These are phyloP conservation scores for Lamellibrachia columna DNA, from an alignment of 2,888 invertebrate genomes.

Conservation along the genomic window DNA sequence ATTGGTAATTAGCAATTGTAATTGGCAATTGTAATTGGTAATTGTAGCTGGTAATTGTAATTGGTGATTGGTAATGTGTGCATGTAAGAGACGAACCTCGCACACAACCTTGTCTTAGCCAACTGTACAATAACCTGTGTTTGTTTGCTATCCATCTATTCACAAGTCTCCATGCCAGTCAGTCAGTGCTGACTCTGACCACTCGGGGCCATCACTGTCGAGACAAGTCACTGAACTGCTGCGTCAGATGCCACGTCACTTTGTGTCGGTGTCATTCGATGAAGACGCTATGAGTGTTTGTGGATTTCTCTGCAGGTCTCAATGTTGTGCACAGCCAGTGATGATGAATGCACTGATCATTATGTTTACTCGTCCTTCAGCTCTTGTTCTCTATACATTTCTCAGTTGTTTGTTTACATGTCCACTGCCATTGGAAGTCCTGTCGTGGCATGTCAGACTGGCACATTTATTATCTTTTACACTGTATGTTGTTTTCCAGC, in stretches of 20 bases:
- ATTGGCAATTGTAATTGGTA: too few species aligned
- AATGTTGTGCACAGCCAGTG: neutral
- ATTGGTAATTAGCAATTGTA: too few species aligned
- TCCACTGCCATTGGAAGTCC: neutral
- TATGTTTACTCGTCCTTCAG: neutral
- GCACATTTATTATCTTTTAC: too few species aligned
- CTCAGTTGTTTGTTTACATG: neutral
- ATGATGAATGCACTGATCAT: neutral
- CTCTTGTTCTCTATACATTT: neutral
- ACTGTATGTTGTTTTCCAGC: too few species aligned
- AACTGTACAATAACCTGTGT: neutral
- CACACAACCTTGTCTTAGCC: neutral
- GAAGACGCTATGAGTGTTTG: constrained; percentile 3
- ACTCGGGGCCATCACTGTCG: neutral
- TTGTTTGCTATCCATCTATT: neutral
- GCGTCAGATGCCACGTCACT: neutral
- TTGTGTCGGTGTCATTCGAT: neutral
- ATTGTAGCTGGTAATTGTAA: too few species aligned
- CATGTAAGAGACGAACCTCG: too few species aligned
- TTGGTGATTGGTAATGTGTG: too few species aligned
- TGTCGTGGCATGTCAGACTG: too few species aligned
- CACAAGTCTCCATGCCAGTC: neutral
- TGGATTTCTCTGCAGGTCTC: neutral
- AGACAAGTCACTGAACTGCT: neutral
- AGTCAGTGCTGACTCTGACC: neutral